Evolutionary conservation across 2,113 vertebrate species (phyloP).

Genomic region (Hippoglossus stenolepis): DNA sequence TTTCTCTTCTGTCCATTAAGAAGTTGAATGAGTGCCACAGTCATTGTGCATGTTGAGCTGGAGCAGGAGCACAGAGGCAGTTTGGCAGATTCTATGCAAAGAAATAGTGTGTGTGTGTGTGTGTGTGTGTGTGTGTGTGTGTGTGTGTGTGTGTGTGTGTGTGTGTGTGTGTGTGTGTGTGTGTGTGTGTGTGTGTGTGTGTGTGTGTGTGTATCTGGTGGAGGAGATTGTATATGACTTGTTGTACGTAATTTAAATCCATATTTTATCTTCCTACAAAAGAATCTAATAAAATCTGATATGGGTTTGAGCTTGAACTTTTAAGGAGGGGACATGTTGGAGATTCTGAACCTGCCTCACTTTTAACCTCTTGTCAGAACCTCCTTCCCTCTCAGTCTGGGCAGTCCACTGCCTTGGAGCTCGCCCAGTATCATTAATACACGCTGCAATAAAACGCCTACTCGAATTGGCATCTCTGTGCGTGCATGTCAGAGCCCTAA

Average conservation of each 20-base stretch:
- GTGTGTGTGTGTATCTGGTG: not conserved
- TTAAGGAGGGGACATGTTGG: not conserved
- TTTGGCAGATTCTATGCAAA: conserved; percentile 29
- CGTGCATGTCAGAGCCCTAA: conserved; percentile 40
- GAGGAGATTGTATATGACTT: not conserved
- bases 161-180: too few species aligned
- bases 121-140: too few species aligned
- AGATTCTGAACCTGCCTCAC: conserved; percentile 17
- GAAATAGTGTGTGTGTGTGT: not conserved
- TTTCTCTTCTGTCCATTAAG: conserved; percentile 26
- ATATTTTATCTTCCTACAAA: not conserved
- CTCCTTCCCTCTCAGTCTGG: conserved; percentile 31
- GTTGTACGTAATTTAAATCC: not conserved
- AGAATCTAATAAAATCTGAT: too few species aligned
- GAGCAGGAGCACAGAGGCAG: not conserved
- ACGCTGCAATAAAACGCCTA: conserved; percentile 45
- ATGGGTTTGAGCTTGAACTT: not conserved
- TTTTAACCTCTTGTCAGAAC: conserved; percentile 23
- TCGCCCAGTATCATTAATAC: conserved; percentile 51
- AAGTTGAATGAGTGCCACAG: conserved; percentile 20
- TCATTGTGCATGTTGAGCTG: not conserved
- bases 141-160: too few species aligned
- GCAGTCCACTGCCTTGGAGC: conserved; percentile 31
- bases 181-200: not conserved
- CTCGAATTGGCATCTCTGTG: conserved; percentile 54